Conservation (phyloP, 2,113 vertebrate species). For the Limnothrissa miodon region DNA sequence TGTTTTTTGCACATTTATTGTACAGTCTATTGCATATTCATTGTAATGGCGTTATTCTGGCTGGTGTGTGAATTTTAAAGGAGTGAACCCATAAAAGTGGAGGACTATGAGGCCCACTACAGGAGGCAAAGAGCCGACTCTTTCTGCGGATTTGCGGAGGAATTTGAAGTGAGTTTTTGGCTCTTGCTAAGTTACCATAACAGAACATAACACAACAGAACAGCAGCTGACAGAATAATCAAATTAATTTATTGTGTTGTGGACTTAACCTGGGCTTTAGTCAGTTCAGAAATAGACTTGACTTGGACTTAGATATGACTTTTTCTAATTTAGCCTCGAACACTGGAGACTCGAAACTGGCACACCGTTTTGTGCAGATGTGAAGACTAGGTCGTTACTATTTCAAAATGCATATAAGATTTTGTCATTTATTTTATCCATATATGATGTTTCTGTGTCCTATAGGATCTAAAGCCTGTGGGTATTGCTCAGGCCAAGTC, state of each 20-base stretch:
- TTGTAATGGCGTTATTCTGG: conserved; percentile 22
- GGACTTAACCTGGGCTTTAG: no score
- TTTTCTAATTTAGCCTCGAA: no score
- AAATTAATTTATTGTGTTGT: no score
- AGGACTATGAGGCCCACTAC: conserved; percentile 85
- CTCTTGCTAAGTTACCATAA: no score
- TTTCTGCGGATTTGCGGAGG: conserved; percentile 90
- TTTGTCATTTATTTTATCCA: background rate
- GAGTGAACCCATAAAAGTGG: conserved; percentile 73
- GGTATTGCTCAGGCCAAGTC: conserved; percentile 80
- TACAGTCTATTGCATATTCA: no score
- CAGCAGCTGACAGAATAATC: no score
- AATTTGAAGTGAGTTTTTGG: conserved; percentile 81
- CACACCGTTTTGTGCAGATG: background rate
- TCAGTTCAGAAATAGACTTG: no score
- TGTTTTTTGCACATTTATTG: background rate
- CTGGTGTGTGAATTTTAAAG: conserved; percentile 43
- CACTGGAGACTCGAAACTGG: no score
- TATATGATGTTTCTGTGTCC: background rate
- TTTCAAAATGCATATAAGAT: background rate
- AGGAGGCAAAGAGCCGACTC: conserved; percentile 89
- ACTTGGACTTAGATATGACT: no score
- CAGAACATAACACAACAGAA: no score
- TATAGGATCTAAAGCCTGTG: conserved; percentile 81
- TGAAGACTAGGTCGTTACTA: background rate